These are phyloP conservation scores for Gila orcuttii DNA, from an alignment of 2,113 vertebrate species.

Conservation along the genomic window DNA sequence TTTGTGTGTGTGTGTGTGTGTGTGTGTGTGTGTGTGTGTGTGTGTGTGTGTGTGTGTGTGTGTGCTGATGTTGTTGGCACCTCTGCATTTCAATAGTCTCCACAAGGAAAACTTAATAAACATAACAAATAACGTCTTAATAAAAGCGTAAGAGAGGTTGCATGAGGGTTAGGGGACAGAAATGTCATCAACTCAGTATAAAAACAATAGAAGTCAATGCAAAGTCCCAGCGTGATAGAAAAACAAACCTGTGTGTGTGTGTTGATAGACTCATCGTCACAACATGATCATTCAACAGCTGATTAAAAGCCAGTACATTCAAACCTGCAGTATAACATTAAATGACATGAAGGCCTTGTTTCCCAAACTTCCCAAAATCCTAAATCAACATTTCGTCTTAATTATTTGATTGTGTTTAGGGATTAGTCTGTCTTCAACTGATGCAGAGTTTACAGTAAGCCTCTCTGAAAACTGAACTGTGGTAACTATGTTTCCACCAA, in stretches of 20 bases:
- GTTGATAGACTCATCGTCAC: neutral
- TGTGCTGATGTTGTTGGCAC: neutral
- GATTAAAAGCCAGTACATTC: neutral
- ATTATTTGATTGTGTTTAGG: neutral
- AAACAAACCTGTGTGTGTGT: neutral
- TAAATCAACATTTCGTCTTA: neutral
- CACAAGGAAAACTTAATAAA: neutral
- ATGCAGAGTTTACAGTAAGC: neutral
- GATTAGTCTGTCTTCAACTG: neutral
- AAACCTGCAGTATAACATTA: neutral
- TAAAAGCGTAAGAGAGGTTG: neutral
- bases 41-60: neutral
- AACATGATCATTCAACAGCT: neutral
- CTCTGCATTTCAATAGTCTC: neutral
- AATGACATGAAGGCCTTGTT: neutral
- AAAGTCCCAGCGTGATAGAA: neutral
- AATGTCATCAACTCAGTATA: neutral
- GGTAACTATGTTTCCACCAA: neutral
- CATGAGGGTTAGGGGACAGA: neutral
- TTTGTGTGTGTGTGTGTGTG: neutral
- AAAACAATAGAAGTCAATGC: neutral
- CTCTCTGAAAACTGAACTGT: neutral
- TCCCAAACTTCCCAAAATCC: neutral
- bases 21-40: no score
- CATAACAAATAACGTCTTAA: neutral